Base-by-base conservation (phyloP, 1,140 invertebrate genomes). In the Ectropis grisescens region DNA sequence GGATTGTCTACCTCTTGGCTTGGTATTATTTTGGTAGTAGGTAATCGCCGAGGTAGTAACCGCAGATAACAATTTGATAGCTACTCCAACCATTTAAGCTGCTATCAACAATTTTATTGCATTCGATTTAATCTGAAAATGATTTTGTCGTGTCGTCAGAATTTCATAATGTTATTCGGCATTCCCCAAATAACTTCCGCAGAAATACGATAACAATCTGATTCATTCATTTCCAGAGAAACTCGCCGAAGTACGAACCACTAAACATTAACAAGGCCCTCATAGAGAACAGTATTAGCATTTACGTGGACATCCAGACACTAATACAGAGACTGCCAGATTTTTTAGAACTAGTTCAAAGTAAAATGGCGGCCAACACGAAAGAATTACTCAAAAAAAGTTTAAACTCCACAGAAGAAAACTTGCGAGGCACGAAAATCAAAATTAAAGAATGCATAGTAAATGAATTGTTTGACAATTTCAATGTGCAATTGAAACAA, bases 401-500 rank as follows among this genome's bases (percentile, higher is more conserved):
- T 45, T 64, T 88, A 13, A 66, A 72, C 32, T 82, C 86, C 22
- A 82, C 85, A 2, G 67, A 75, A 29, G 61, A 70, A 24, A 53
- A 67, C 24, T 60, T 91, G 26, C 37, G 61, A 42, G 60, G 66
- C 12, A 72, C 81, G 31, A 76, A 87, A 51, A 80, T 80, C 27
- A 70, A 70, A 47, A 82, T 89, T 19, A 87, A 84, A 32, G 74
- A 85, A 32, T 74, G 82, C 48, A 85, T 90, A 35, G 81, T 89
- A 0, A 74, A 83, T 29, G 85, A 86, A 71, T 55, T 90, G 5
- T 82, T 83, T 46, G 68, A 80, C 2, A 81, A 86, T 58, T 86
- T 84, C 65, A 70, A 84, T 35, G 57, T 74, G 14, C 83, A 87
- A 37, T 81, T 91, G 38, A 88, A 89, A 59, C 88, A 90, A 85